Evolutionary conservation across 2,888 invertebrate species (phyloP), one percentile per base, ranked within the genome.

Genomic region (Drosophila neutralis): DNA sequence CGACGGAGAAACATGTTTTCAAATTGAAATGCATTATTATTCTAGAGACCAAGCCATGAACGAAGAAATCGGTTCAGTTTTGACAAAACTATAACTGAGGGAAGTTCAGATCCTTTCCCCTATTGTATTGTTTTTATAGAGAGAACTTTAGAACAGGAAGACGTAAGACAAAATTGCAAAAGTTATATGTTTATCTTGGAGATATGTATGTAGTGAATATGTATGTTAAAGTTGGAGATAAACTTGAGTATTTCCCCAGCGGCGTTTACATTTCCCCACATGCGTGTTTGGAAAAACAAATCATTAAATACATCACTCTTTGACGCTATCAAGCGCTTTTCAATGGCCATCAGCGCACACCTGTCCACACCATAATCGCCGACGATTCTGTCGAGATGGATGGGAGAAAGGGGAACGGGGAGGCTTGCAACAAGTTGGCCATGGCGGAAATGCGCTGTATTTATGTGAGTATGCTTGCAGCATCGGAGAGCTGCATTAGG

Each of bases 331-430:
- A 80, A 80, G 80, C 62, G 75, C 73, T 75, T 75, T 73, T 78
- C 78, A 61, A 68, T 80, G 70, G 82, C 76, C 83, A 73, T 76
- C 76, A 79, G 74, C 72, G 69, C 61, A 64, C 85, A 85, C 87
- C 87, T 85, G 84, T 83, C 79, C 65, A 57, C 74, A 58, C 79
- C 56, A 42, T 56, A 71, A 75, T 63, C 62, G 58, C 18, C 15
- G 70, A 11, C 42, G 48, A 66, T 62, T 33, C 52, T 54, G 24
- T 33, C 52, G 15, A n/a, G 18, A 7, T 40, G 27, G 40, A 35
- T 5, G 29, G 45, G 18, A 24, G 51, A 27, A 56, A 27, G 42
- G 57, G 53, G 60, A 21, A 35, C 27, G 27, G 24, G 11, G 24
- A 2, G n/a, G 18, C n/a, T 3, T 27, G 62, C 49, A 63, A 48